A percentile compares a stretch with the other conserved stretches of the same genome.
These are phyloP conservation scores for Caenorhabditis remanei DNA, from an alignment of 1,140 invertebrate genomes.

Conservation along the genomic window DNA sequence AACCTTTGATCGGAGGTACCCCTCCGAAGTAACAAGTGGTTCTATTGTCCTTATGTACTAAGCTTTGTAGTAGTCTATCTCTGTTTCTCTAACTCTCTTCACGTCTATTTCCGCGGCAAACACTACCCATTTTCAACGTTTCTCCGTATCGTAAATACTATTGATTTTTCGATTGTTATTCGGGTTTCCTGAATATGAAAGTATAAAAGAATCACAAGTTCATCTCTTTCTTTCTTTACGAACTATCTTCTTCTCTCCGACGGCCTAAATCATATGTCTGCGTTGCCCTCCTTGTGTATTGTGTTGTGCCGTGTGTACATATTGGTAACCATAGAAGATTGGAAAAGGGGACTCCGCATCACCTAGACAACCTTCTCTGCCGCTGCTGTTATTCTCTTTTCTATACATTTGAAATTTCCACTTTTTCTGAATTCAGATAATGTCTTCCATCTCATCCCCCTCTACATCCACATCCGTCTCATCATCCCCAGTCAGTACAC, in stretches of 20 bases:
- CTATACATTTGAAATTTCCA: neutral
- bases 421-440: neutral
- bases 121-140: neutral
- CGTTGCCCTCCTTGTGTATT: neutral
- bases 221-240: neutral
- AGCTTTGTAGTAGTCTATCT: neutral
- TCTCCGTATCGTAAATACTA: conserved; percentile 34
- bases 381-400: neutral
- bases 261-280: too few relatives aligned
- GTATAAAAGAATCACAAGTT: conserved; percentile 15
- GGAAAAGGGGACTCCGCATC: neutral
- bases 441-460: neutral
- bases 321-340: conserved; percentile 10
- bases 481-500: neutral
- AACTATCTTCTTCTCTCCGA: neutral
- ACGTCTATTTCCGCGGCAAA: neutral
- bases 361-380: neutral
- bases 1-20: neutral
- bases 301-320: neutral
- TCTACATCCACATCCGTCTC: neutral
- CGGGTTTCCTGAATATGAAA: neutral
- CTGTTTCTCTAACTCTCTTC: conserved; percentile 13
- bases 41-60: conserved; percentile 31
- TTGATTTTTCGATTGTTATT: conserved; percentile 13
- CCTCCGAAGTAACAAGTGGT: neutral